Evolutionary conservation across 1,140 invertebrate genomes (phyloP), one percentile per base, ranked within the genome.

Genomic region (Popillia japonica): DNA sequence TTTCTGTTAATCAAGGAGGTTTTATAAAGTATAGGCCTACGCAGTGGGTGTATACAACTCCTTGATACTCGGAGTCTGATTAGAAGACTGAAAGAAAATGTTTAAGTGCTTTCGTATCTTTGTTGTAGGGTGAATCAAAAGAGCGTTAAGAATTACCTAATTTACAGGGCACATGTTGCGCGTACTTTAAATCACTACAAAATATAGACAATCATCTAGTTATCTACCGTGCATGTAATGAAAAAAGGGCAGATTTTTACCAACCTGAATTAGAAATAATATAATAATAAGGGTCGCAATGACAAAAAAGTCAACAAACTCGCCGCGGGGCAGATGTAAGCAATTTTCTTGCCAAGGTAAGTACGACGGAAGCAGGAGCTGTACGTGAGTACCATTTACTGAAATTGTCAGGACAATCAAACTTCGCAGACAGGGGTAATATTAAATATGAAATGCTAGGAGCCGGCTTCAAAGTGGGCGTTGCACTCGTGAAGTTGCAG

Each of bases 321-420:
- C 14, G 48, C 48, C 17, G 48, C 48, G 6, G 48, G 48, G 14
- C n/a, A 17, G 48, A 55, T n/a, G 48, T 55, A 55, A 55, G 6
- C 48, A 55, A 55, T 55, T 55, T 55, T 55, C 48, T 17, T 55
- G 48, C 48, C 48, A 55, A 55, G 48, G 14, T 17, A 55, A n/a
- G 14, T 17, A 55, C 14, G 48, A 55, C 48, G 17, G 6, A 17
- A 17, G 17, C 48, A 55, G 48, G 14, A 55, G 11, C 17, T 14
- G 17, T 55, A 55, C 48, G 48, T 55, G 14, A 17, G 48, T 55
- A 55, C 48, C 48, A 55, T 55, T 55, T 55, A 17, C 48, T 55
- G 48, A 55, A 55, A 55, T 55, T 55, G 48, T 55, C 48, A 55
- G 48, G 14, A 17, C 48, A 55, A 55, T 55, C n/a, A 55, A 55